Evolutionary conservation across 2,113 vertebrate species (phyloP), one percentile per base, ranked within the genome.

Genomic region (Paramormyrops kingsleyae): DNA sequence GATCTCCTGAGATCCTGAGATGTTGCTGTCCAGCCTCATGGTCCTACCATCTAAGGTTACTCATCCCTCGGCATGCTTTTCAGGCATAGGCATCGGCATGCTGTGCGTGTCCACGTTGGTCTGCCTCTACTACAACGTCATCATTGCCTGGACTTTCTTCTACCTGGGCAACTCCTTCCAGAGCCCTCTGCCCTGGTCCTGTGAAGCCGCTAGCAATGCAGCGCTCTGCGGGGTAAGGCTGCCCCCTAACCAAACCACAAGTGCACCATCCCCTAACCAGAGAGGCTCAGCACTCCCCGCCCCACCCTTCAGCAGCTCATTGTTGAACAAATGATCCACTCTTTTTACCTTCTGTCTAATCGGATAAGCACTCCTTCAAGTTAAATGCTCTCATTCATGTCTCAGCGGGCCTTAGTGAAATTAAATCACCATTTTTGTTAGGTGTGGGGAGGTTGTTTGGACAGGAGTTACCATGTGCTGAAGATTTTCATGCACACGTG

Each of bases 71-170:
- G 42, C 56, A 4, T 86, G 6, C 12, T 6, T 27, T 52, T 1
- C 52, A 97, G 96, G 96, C 39, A 96, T 97, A 89, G 96, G 96
- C 87, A 96, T 97, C n/a, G 96, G 96, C 66, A 97, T 97, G 96
- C 92, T 97, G 6, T 96, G 96, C 70, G 96, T 97, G 53, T 96
- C 96, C 87, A 94, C 92, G 0, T 85, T 97, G 90, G 96, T 97
- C 87, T 96, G 95, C 83, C 95, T 97, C n/a, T 97, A 97, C 93
- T 97, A 97, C 90, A 97, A 97, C 5, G 94, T 97, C 74, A 97
- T 97, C 42, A 96, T 97, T 44, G 96, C 96, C 0, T 97, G 96
- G 96, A 96, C 96, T 0, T 97, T 97, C 93, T 97, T 95, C 92
- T 97, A 97, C 93, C 94, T 97, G 93, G 95, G 94, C 80, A 96